A percentile compares a stretch with the other conserved stretches of the same genome.
These are phyloP conservation scores for Amorpha juglandis DNA, from an alignment of 2,888 invertebrate genomes.

Conservation along the genomic window DNA sequence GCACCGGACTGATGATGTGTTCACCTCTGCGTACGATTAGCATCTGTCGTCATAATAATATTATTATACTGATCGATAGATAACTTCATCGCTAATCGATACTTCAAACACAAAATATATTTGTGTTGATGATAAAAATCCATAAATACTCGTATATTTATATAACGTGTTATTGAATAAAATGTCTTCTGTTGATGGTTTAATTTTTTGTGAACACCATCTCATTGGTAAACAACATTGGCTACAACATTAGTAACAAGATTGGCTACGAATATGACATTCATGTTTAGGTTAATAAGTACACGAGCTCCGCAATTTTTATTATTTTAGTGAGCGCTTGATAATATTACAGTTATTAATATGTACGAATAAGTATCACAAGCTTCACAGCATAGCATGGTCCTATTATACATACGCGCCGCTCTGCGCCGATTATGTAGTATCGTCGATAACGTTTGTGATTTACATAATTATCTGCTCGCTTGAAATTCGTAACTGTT, in stretches of 20 bases:
- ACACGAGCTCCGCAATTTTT: too few relatives aligned
- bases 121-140: neutral
- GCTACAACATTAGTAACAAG: too few relatives aligned
- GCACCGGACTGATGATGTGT: conserved; percentile 44
- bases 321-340: too few relatives aligned
- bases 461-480: conserved; percentile 24
- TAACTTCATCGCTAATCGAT: conserved; percentile 5
- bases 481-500: conserved; percentile 4
- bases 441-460: conserved; percentile 28
- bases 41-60: conserved; percentile 49
- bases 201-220: too few relatives aligned
- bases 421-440: conserved; percentile 17
- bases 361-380: too few relatives aligned
- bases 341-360: too few relatives aligned
- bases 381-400: too few relatives aligned
- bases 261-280: too few relatives aligned
- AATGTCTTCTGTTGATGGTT: neutral
- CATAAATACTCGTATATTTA: neutral
- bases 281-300: too few relatives aligned
- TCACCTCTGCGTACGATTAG: conserved; percentile 51
- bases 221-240: too few relatives aligned
- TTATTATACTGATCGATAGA: neutral
- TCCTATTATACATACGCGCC: neutral
- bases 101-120: conserved; percentile 12
- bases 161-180: neutral